Evolutionary conservation across 2,888 invertebrate species (phyloP).

Genomic region (Nephrotoma guestfalica): DNA sequence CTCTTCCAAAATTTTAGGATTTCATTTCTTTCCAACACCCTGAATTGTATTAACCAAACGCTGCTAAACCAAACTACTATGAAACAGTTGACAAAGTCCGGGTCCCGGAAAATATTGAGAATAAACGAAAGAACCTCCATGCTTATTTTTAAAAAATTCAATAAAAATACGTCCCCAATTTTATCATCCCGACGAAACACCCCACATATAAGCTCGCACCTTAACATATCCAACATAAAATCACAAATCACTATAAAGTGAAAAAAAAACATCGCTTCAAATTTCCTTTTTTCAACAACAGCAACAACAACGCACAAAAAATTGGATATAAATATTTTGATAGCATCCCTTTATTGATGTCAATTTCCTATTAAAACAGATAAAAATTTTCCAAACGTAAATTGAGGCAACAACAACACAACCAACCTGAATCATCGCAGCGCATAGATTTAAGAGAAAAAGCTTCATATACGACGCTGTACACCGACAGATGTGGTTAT

Average conservation of each 20-base stretch:
- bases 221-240: background rate
- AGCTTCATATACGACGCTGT: background rate
- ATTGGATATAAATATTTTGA: background rate
- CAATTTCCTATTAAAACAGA: slow-evolving; percentile 5
- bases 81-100: too few relatives aligned
- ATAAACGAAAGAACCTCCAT: too few relatives aligned
- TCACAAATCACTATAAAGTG: background rate
- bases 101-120: too few relatives aligned
- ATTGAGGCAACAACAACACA: slow-evolving; percentile 1
- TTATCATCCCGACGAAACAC: background rate
- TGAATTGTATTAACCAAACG: too few relatives aligned
- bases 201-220: background rate
- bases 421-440: background rate
- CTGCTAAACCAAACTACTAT: too few relatives aligned
- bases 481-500: background rate
- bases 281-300: slow-evolving; percentile 1
- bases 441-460: background rate
- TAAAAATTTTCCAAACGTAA: slow-evolving; percentile 5
- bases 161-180: background rate
- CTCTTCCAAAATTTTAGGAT: too few relatives aligned
- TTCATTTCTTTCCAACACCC: too few relatives aligned
- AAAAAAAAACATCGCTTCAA: background rate
- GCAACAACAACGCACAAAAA: background rate
- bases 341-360: slow-evolving; percentile 5
- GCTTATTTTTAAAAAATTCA: background rate